A percentile compares a stretch with the other conserved stretches of the same genome.
Evolutionary conservation across 1,140 invertebrate species (phyloP).

Genomic region (Hyles vespertilio): DNA sequence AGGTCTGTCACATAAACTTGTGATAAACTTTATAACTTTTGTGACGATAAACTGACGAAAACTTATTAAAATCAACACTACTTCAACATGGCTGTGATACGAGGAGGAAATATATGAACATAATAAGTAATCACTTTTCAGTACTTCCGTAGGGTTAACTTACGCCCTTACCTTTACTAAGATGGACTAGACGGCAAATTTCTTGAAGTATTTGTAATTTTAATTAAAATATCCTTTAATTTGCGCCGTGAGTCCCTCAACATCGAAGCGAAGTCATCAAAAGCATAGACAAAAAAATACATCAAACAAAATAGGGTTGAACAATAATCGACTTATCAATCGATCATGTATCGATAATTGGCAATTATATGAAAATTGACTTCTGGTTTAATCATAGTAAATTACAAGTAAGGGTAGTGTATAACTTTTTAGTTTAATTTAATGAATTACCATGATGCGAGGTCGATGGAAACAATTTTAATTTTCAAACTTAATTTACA

Average conservation of each 20-base stretch:
- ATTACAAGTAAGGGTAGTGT: too few relatives aligned
- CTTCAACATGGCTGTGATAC: conserved; percentile 74
- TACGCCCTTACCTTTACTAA: conserved; percentile 73
- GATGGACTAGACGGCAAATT: conserved; percentile 64
- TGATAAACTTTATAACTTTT: conserved; percentile 66
- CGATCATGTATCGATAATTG: too few relatives aligned
- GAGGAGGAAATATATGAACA: conserved; percentile 71
- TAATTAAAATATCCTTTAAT: conserved; percentile 51
- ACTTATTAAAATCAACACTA: conserved; percentile 74
- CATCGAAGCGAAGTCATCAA: conserved; percentile 42
- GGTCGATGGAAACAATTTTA: too few relatives aligned
- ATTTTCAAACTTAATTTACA: too few relatives aligned
- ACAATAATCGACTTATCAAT: background rate
- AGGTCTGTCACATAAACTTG: conserved; percentile 73
- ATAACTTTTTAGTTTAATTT: too few relatives aligned
- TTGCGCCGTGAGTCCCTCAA: conserved; percentile 52
- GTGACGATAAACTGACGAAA: conserved; percentile 67
- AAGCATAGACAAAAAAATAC: conserved; percentile 28
- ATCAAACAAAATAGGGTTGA: background rate
- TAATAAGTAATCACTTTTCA: conserved; percentile 74
- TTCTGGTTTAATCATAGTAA: too few relatives aligned
- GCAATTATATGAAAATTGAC: too few relatives aligned
- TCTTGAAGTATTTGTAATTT: conserved; percentile 63
- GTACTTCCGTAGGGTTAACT: conserved; percentile 66
- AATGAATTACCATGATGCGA: too few relatives aligned